Evolutionary conservation across 1,140 invertebrate species (phyloP).

Genomic region (Berghia stephanieae): DNA sequence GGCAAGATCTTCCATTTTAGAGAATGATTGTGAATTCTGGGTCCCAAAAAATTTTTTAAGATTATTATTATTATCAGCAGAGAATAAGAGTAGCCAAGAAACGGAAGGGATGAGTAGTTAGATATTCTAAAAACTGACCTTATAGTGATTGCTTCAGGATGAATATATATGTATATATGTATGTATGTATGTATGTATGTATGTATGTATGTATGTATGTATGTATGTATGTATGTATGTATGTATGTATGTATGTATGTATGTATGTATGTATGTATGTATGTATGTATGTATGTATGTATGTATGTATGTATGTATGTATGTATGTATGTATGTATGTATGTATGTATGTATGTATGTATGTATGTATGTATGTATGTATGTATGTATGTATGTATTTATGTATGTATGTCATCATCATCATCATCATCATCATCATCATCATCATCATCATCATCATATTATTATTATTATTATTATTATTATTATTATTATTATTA

Average conservation of each 20-base stretch:
- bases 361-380: neutral
- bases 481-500: neutral
- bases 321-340: slow-evolving; percentile 15
- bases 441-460: slow-evolving; percentile 1
- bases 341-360: too few relatives aligned
- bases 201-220: slow-evolving; percentile 3
- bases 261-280: neutral
- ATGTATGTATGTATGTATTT: too few relatives aligned
- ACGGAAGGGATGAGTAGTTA: too few relatives aligned
- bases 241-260: neutral
- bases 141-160: too few relatives aligned
- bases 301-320: slow-evolving; percentile 20
- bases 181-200: slow-evolving; percentile 18
- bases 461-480: slow-evolving; percentile 17
- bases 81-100: too few relatives aligned
- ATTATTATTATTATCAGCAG: too few relatives aligned
- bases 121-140: too few relatives aligned
- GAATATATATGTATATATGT: slow-evolving; percentile 22
- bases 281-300: slow-evolving; percentile 5
- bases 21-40: too few relatives aligned
- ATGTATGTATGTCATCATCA: too few relatives aligned
- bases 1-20: too few relatives aligned
- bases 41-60: too few relatives aligned
- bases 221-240: neutral
- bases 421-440: neutral